Conservation (phyloP, 1,140 invertebrate genomes). For the Palaemon carinicauda region DNA sequence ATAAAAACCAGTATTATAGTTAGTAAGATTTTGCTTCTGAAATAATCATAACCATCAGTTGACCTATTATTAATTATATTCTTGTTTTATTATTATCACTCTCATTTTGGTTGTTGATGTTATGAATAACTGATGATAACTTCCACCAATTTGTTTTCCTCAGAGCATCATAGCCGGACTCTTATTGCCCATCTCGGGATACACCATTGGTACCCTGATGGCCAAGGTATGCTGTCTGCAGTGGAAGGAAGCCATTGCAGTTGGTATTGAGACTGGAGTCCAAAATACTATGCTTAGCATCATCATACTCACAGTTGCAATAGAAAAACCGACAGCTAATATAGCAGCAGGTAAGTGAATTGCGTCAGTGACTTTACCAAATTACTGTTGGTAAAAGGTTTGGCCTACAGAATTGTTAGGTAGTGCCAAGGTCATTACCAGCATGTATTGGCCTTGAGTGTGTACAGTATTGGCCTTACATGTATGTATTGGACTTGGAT, state of each 20-base stretch:
- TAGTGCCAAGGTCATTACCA: too few relatives aligned
- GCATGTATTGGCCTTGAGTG: too few relatives aligned
- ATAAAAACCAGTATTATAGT: too few relatives aligned
- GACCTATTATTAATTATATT: too few relatives aligned
- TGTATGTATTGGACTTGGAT: too few relatives aligned
- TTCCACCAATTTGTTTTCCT: conserved; percentile 6
- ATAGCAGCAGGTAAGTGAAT: conserved; percentile 62
- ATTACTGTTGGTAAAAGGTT: too few relatives aligned
- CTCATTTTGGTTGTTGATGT: not conserved
- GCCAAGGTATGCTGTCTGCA: conserved; percentile 73
- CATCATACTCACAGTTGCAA: conserved; percentile 74
- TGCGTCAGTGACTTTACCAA: not conserved
- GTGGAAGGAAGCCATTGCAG: conserved; percentile 77
- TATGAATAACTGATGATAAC: not conserved
- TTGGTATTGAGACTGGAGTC: conserved; percentile 91
- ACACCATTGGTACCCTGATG: conserved; percentile 75
- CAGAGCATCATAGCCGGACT: conserved; percentile 85
- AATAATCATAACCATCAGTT: too few relatives aligned
- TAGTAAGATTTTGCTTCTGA: too few relatives aligned
- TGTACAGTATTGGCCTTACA: too few relatives aligned
- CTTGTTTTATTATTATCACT: not conserved
- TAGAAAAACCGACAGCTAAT: conserved; percentile 66
- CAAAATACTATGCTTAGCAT: conserved; percentile 96
- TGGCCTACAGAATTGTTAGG: too few relatives aligned
- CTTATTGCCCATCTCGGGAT: conserved; percentile 87